Percentiles rank a stretch among this genome's conserved stretches.
Evolutionary conservation across 2,888 invertebrate species (phyloP).

Genomic region (Thyatira batis): DNA sequence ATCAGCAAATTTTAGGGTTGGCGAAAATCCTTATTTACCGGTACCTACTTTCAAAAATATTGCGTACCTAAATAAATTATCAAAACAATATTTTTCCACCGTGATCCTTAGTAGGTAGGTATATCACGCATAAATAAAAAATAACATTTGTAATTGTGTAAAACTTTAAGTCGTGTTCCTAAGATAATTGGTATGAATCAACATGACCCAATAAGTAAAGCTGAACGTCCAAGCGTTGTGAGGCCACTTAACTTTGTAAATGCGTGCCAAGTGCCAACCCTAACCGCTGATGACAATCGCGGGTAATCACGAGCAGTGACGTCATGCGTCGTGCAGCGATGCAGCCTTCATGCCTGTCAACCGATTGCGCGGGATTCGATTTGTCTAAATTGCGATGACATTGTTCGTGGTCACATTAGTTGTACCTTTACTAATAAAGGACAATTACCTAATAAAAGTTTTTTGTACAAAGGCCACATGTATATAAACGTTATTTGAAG

Average conservation of each 20-base stretch:
- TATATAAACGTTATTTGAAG: neutral
- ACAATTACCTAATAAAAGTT: constrained; percentile 23
- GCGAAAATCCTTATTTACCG: too few relatives aligned
- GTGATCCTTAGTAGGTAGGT: too few relatives aligned
- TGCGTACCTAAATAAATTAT: too few relatives aligned
- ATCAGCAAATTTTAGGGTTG: constrained; percentile 50
- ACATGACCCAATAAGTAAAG: constrained; percentile 13
- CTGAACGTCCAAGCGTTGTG: constrained; percentile 13
- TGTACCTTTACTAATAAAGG: constrained; percentile 32
- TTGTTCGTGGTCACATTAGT: constrained; percentile 47
- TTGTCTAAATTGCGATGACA: constrained; percentile 45
- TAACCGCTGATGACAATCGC: constrained; percentile 60
- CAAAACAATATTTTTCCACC: too few relatives aligned
- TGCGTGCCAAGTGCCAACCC: constrained; percentile 40
- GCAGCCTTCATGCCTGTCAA: constrained; percentile 72
- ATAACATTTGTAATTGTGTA: neutral
- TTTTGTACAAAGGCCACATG: constrained; percentile 1
- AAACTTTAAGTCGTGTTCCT: neutral
- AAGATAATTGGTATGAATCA: neutral
- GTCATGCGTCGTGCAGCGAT: constrained; percentile 61
- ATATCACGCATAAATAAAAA: too few relatives aligned
- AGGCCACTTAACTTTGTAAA: constrained; percentile 18
- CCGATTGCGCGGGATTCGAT: constrained; percentile 52
- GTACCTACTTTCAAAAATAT: too few relatives aligned
- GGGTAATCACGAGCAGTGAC: constrained; percentile 66